These are phyloP conservation scores for Siphamia tubifer DNA, from an alignment of 2,113 vertebrate genomes.

Conservation along the genomic window DNA sequence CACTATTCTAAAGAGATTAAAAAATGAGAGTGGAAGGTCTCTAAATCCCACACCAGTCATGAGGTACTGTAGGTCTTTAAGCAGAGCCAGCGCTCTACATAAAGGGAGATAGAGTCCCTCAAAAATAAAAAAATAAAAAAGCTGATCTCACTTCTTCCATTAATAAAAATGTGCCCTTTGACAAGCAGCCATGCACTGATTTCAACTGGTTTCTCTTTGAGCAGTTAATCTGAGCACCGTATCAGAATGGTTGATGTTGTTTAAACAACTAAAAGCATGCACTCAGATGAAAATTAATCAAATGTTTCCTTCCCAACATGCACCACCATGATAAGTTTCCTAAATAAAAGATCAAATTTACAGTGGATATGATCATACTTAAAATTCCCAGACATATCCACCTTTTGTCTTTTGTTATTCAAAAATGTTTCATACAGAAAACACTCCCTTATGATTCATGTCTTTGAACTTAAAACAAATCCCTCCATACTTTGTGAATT, in stretches of 20 bases:
- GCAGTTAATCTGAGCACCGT: neutral
- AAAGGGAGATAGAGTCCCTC: neutral
- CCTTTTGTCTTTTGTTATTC: slow-evolving; percentile 60
- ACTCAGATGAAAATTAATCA: neutral
- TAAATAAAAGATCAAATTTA: neutral
- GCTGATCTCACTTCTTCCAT: slow-evolving; percentile 51
- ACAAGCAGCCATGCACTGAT: too few species aligned
- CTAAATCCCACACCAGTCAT: neutral
- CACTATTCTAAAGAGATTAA: too few species aligned
- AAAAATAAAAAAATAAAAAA: neutral
- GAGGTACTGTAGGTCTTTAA: neutral
- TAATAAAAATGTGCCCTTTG: slow-evolving; percentile 40
- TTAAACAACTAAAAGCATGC: neutral
- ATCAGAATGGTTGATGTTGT: neutral
- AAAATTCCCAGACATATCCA: slow-evolving; percentile 68
- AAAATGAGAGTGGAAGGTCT: too few species aligned
- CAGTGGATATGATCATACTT: slow-evolving; percentile 29
- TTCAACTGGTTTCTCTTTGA: too few species aligned
- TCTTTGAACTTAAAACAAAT: slow-evolving; percentile 74
- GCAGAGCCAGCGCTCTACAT: too few species aligned
- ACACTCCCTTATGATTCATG: slow-evolving; percentile 73
- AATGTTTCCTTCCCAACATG: neutral
- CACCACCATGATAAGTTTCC: neutral
- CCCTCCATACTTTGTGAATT: slow-evolving; percentile 70
- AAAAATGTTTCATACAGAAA: slow-evolving; percentile 59